Base-by-base conservation (phyloP, 2,113 vertebrate genomes). In the Ramphastos sulfuratus region DNA sequence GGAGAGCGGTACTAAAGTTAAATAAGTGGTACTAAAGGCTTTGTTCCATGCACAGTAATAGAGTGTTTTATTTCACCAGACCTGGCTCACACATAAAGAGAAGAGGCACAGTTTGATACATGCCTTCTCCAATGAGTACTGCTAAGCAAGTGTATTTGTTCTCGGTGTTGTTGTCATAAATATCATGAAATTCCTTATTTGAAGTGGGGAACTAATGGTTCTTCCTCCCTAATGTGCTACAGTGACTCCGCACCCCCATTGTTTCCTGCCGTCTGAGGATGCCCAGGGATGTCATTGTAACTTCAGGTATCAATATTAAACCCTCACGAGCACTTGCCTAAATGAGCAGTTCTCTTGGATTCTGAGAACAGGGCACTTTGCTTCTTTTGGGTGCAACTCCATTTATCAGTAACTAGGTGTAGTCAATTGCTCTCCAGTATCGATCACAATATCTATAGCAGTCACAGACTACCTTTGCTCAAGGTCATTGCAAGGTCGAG, bases 401-500 rank as follows among this genome's bases (percentile, higher is more conserved):
- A 97, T 98, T 98, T 98, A 97, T 98, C 98, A 97, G 97, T 98
- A 98, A 97, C 97, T 98, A 98, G 98, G 97, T 97, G 95, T 97
- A 98, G 97, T 98, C 97, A 91, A 96, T 98, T 98, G 96, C 97
- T 97, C 98, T 97, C 97, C 89, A 72, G 97, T 98, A 98, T 98
- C 97, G 98, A 99, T 98, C 98, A 98, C 97, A 98, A 98, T 98
- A 98, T 98, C 98, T 98, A 98, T 98, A 97, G 95, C 97, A 97
- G 93, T 97, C 97, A 94, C 92, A 96, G 96, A 96, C 94, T 97
- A 98, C 98, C 98, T 98, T 98, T 97, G 96, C 97, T 97, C 98
- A 98, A 98, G 98, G 98, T 98, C 98, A 97, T 92, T 94, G 92
- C 94, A 96, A 98, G 98, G 98, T 98, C 96, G 95, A 97, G 97